phyloP scores from a whole-genome alignment of 2,113 vertebrate species.

The Gavialis gangeticus region DNA sequence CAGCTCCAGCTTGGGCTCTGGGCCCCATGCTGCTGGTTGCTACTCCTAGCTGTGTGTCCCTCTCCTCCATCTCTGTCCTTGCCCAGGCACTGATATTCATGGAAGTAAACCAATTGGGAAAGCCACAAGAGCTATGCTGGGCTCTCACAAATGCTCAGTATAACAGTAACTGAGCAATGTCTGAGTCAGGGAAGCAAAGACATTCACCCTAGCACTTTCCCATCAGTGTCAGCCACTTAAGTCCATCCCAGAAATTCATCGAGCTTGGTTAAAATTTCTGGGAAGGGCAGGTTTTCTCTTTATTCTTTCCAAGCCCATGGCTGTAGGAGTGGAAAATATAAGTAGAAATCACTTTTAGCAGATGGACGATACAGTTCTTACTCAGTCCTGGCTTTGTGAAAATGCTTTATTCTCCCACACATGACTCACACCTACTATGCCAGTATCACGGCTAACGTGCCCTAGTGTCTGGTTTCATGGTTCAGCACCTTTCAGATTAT shows the following conservation, averaged over 20 bases:
- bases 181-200: conserved; percentile 60
- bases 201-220: conserved; percentile 50
- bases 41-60: not conserved
- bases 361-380: not conserved
- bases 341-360: conserved; percentile 5
- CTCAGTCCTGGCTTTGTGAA: conserved; percentile 2
- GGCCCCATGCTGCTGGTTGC: not conserved
- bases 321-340: conserved; percentile 13
- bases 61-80: not conserved
- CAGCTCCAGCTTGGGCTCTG: not conserved
- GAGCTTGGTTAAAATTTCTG: conserved; percentile 66
- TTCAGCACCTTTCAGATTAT: not conserved
- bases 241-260: conserved; percentile 54
- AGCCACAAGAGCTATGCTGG: conserved; percentile 50
- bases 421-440: not conserved
- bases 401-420: not conserved
- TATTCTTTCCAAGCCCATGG: conserved; percentile 57
- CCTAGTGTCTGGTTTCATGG: not conserved
- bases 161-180: conserved; percentile 56
- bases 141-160: conserved; percentile 23
- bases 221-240: conserved; percentile 58
- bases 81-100: conserved; percentile 10
- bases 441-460: rapidly evolving
- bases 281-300: conserved; percentile 46
- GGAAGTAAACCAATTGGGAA: conserved; percentile 44